Evolutionary conservation across 2,113 vertebrate species (phyloP), one percentile per base, ranked within the genome.

Genomic region (Megalops atlanticus): DNA sequence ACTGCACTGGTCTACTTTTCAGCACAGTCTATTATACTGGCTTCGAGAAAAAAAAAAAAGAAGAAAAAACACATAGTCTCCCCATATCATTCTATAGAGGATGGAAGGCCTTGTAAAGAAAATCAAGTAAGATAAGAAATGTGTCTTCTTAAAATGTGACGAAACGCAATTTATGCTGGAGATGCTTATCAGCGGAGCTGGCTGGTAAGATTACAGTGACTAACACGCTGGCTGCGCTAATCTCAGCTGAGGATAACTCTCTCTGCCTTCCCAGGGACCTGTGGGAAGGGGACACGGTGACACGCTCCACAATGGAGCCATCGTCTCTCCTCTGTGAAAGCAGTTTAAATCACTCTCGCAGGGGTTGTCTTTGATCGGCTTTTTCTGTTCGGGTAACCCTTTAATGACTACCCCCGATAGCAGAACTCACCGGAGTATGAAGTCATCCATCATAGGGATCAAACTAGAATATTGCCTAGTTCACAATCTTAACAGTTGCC

Each of bases 181-280:
- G 58, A 64, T 64, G 31, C 24, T 64, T 31, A 64, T 64, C 58
- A 31, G 58, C 11, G 8, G 58, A 64, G 58, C 58, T 64, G 58
- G 58, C 58, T 31, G 10, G 7, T 11, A 64, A 64, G 58, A 64
- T 64, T 64, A 31, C n/a, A 24, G 7, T 31, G 58, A 64, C n/a
- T 64, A 31, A 3, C 58, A 64, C 10, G 24, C 58, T 64, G 58
- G 27, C 58, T 31, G n/a, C 2, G n/a, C 58, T 31, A 8, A n/a
- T n/a, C 58, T 64, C 58, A 64, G 58, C 7, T 64, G 58, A n/a
- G n/a, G 58, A 64, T 24, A 64, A n/a, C 58, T 58, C 52, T 64
- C 31, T 64, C 58, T 27, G 58, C 58, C 31, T 31, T n/a, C 58
- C 11, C 18, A 27, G 11, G 58, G 58, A 64, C 58, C 58, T 64